Evolutionary conservation across 2,113 vertebrate species (phyloP).

Genomic region (Peromyscus californicus): DNA sequence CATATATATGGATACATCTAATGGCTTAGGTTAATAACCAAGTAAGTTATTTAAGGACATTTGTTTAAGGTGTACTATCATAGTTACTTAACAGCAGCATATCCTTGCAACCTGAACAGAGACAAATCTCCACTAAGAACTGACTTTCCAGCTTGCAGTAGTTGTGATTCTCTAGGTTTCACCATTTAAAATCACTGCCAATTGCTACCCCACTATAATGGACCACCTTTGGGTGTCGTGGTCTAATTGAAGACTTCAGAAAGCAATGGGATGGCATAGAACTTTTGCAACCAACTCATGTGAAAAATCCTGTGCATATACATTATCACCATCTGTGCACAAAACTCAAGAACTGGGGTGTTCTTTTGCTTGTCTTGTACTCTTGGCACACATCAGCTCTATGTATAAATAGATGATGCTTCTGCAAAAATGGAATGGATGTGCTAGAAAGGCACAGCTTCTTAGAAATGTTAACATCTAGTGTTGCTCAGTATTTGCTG

Average conservation of each 20-base stretch:
- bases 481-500: background rate
- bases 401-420: slow-evolving; percentile 30
- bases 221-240: background rate
- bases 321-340: background rate
- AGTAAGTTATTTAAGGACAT: slow-evolving; percentile 18
- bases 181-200: background rate
- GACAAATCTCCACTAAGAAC: background rate
- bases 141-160: background rate
- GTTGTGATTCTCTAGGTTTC: background rate
- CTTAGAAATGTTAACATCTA: slow-evolving; percentile 33
- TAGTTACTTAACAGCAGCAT: slow-evolving; percentile 14
- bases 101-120: background rate
- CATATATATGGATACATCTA: background rate
- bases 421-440: slow-evolving; percentile 2
- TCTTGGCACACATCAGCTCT: slow-evolving; percentile 9
- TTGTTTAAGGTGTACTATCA: background rate
- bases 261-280: background rate
- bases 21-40: slow-evolving; percentile 51
- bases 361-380: slow-evolving; percentile 38
- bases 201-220: background rate
- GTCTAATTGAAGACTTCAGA: slow-evolving; percentile 18
- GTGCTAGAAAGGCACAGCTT: slow-evolving; percentile 28
- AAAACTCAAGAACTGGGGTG: background rate
- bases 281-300: slow-evolving; percentile 11
- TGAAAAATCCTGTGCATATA: slow-evolving; percentile 31